Conservation (phyloP, 2,888 invertebrate genomes). For the Endotricha flammealis region DNA sequence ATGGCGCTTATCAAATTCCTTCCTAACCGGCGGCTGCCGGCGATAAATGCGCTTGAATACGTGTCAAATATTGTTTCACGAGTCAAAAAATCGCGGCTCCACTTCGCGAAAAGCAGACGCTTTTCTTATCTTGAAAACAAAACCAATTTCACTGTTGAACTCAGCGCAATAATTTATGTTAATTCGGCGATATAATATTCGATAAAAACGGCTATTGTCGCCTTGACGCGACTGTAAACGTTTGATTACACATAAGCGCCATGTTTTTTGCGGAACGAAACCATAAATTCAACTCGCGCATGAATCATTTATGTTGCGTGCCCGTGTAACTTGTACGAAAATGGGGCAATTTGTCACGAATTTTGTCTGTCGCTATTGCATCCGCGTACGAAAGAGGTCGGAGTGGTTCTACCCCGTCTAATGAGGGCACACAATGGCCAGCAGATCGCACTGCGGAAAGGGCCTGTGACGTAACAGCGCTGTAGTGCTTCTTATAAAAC, state of each 20-base stretch:
- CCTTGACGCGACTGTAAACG: constrained; percentile 9
- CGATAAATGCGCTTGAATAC: constrained; percentile 34
- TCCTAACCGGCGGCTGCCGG: constrained; percentile 20
- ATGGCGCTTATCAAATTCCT: constrained; percentile 44
- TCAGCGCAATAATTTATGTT: neutral
- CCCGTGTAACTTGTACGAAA: constrained; percentile 2
- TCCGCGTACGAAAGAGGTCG: constrained; percentile 37
- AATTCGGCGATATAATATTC: neutral
- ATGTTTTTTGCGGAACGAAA: constrained; percentile 12
- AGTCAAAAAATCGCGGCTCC: neutral
- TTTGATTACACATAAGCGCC: constrained; percentile 14
- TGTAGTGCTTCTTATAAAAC: constrained; percentile 56
- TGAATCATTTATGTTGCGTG: constrained; percentile 12
- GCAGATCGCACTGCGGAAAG: constrained; percentile 36
- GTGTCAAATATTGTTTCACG: constrained; percentile 28
- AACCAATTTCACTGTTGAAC: neutral
- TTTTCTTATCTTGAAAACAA: neutral
- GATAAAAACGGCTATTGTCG: constrained; percentile 1
- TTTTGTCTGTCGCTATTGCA: constrained; percentile 25
- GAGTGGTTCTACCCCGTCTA: constrained; percentile 37
- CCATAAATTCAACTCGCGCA: constrained; percentile 13
- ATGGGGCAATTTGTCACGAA: constrained; percentile 20
- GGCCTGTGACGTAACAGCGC: constrained; percentile 43
- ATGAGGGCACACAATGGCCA: constrained; percentile 51
- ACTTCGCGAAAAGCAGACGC: neutral